These are phyloP conservation scores for Drosophila yooni DNA, from an alignment of 2,888 invertebrate species.

Conservation along the genomic window DNA sequence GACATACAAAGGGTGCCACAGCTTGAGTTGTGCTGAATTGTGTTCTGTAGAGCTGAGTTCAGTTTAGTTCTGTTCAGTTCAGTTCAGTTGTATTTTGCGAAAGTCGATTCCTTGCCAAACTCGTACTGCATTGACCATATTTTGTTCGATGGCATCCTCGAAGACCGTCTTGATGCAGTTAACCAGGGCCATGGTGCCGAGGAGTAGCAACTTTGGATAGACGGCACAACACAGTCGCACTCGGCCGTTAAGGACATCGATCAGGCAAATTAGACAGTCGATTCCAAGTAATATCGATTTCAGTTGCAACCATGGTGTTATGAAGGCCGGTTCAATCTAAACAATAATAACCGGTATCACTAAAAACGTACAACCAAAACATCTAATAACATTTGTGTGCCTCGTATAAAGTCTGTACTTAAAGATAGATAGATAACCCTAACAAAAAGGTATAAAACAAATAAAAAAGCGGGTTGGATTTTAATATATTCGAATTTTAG, in stretches of 20 bases:
- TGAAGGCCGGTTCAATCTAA: slow-evolving; percentile 29
- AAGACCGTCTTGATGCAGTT: slow-evolving; percentile 40
- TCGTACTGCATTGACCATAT: slow-evolving; percentile 6
- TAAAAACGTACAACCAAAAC: neutral
- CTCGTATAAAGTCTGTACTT: too few relatives aligned
- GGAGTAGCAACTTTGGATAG: slow-evolving; percentile 17
- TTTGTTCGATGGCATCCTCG: slow-evolving; percentile 21
- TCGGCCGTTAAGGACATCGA: slow-evolving; percentile 19
- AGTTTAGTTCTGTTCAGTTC: neutral
- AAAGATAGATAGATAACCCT: too few relatives aligned
- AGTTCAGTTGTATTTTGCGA: neutral
- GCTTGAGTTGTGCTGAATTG: neutral
- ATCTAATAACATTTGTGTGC: too few relatives aligned
- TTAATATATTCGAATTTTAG: too few relatives aligned
- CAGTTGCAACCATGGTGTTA: slow-evolving; percentile 52
- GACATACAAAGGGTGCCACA: slow-evolving; percentile 24
- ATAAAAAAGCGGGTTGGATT: too few relatives aligned
- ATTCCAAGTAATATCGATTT: slow-evolving; percentile 9
- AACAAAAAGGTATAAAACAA: too few relatives aligned
- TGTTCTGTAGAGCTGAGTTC: neutral
- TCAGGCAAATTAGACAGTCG: slow-evolving; percentile 25
- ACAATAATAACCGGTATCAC: neutral
- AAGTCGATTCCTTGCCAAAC: slow-evolving; percentile 16
- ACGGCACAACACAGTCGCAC: neutral
- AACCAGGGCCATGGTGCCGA: slow-evolving; percentile 31